Percentiles rank a stretch among this genome's conserved stretches.
Conservation (phyloP, 2,113 vertebrate genomes). For the Hypomesus transpacificus region DNA sequence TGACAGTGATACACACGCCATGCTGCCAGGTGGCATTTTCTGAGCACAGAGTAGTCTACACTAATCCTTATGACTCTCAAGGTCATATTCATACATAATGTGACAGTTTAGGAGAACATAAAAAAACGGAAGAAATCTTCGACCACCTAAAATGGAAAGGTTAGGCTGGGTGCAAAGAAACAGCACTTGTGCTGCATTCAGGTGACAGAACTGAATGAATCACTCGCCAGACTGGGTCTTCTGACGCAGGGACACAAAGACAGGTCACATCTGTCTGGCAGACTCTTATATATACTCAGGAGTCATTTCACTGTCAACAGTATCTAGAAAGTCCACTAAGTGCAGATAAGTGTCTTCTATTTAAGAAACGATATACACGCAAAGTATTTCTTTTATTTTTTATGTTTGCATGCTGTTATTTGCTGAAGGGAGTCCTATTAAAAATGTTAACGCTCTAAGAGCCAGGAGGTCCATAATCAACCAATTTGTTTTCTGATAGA, state of each 20-base stretch:
- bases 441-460: slow-evolving; percentile 14
- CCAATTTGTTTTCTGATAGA: slow-evolving; percentile 3
- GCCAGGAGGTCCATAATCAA: slow-evolving; percentile 8
- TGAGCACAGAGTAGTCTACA: neutral
- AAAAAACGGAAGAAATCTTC: neutral
- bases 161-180: neutral
- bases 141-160: neutral
- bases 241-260: neutral
- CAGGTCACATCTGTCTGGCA: neutral
- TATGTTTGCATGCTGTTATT: neutral
- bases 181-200: neutral
- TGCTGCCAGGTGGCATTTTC: neutral
- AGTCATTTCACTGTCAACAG: neutral
- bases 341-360: no score
- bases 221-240: neutral
- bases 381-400: no score
- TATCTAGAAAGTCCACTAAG: no score
- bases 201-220: neutral
- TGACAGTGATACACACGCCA: neutral
- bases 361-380: no score
- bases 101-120: neutral
- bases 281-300: neutral
- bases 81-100: neutral
- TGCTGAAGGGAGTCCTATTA: slow-evolving; percentile 3
- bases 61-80: neutral